Evolutionary conservation across 2,113 vertebrate genomes (phyloP).

Genomic region (Pimephales promelas): DNA sequence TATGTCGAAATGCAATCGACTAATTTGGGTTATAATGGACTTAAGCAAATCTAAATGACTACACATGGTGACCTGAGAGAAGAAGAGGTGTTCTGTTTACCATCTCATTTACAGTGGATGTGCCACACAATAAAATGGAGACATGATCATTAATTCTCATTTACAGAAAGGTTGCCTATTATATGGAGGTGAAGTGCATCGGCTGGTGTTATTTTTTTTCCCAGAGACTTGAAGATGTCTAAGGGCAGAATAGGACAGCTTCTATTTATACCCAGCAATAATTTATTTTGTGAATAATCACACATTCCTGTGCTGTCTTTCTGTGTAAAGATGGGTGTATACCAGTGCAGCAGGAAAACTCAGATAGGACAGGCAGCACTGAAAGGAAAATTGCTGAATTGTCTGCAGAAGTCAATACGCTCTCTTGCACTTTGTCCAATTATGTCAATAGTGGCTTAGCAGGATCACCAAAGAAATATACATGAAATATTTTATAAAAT

Average conservation of each 20-base stretch:
- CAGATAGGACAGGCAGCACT: conserved; percentile 38
- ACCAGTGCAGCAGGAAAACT: conserved; percentile 58
- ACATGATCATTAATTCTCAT: conserved; percentile 30
- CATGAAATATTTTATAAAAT: neutral
- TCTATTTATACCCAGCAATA: conserved; percentile 43
- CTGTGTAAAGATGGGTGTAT: conserved; percentile 61
- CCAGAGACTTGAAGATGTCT: conserved; percentile 21
- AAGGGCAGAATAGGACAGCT: conserved; percentile 17
- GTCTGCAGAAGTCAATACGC: conserved; percentile 14
- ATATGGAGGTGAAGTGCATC: conserved; percentile 37
- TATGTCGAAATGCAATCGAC: neutral
- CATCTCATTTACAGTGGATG: conserved; percentile 19
- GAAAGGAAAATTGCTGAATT: conserved; percentile 19
- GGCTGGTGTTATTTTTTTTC: conserved; percentile 30
- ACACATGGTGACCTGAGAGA: conserved; percentile 7
- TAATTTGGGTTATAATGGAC: conserved; percentile 22
- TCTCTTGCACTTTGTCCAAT: neutral
- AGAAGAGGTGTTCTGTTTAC: conserved; percentile 12
- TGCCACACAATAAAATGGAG: conserved; percentile 22
- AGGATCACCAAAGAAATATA: neutral
- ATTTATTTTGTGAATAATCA: conserved; percentile 67
- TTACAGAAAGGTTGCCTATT: conserved; percentile 39
- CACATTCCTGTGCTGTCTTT: conserved; percentile 62
- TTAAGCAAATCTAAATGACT: conserved; percentile 27
- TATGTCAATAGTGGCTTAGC: conserved; percentile 32